Conservation (phyloP, 2,888 invertebrate species). For the Drosophila fungiperda region DNA sequence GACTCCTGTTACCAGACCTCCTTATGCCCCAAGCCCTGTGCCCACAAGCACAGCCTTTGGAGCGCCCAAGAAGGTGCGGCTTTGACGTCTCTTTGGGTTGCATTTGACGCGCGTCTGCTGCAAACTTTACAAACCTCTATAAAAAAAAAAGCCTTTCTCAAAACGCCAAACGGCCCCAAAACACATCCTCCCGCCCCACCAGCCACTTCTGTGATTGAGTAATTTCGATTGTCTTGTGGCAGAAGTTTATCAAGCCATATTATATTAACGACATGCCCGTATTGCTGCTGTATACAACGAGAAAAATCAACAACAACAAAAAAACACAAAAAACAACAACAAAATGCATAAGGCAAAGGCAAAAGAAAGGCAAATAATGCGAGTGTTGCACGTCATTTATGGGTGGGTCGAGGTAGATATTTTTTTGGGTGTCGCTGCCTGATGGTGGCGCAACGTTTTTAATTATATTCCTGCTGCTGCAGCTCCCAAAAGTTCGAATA, state of each 20-base stretch:
- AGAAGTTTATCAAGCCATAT: constrained; percentile 80
- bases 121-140: constrained; percentile 24
- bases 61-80: constrained; percentile 64
- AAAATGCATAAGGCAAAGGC: constrained; percentile 26
- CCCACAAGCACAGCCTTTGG: constrained; percentile 22
- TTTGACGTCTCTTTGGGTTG: constrained; percentile 62
- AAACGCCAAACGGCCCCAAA: constrained; percentile 4
- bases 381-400: constrained; percentile 76
- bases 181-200: constrained; percentile 6
- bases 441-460: constrained; percentile 66
- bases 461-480: constrained; percentile 69
- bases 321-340: background rate
- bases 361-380: constrained; percentile 80
- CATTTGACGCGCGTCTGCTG: constrained; percentile 71
- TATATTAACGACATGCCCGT: constrained; percentile 76
- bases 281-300: constrained; percentile 56
- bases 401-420: constrained; percentile 67
- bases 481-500: constrained; percentile 36
- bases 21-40: constrained; percentile 28
- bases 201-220: constrained; percentile 60
- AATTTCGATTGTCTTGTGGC: constrained; percentile 81
- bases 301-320: background rate
- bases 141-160: constrained; percentile 52
- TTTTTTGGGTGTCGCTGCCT: constrained; percentile 61
- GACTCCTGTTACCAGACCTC: constrained; percentile 65